A percentile compares a stretch with the other conserved stretches of the same genome.
These are phyloP conservation scores for Anticlea derivata DNA, from an alignment of 2,888 invertebrate genomes.

Conservation along the genomic window DNA sequence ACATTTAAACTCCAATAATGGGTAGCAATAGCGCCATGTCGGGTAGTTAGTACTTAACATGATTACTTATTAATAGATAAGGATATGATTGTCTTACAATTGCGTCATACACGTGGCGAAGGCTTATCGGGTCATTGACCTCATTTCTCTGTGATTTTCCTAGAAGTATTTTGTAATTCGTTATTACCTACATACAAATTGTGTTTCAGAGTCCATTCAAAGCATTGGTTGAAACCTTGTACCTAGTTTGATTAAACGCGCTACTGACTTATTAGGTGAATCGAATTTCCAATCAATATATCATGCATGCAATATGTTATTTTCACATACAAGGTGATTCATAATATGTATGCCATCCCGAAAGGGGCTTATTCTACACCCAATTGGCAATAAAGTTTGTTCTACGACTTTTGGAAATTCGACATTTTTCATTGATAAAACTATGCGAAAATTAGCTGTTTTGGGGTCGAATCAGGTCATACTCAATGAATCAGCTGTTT, in stretches of 20 bases:
- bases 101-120: slow-evolving; percentile 46
- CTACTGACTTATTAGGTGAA: not conserved
- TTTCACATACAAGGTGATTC: not conserved
- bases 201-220: not conserved
- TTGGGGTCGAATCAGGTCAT: no score
- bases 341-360: no score
- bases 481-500: no score
- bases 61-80: slow-evolving; percentile 39
- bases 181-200: not conserved
- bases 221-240: no score
- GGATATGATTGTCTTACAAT: slow-evolving; percentile 47
- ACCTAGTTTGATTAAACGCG: not conserved
- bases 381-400: no score
- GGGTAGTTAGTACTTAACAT: slow-evolving; percentile 38
- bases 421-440: no score
- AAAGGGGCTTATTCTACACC: no score
- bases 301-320: not conserved
- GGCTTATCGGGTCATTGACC: slow-evolving; percentile 46
- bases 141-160: slow-evolving; percentile 26
- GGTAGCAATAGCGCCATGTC: not conserved
- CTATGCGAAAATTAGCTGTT: no score
- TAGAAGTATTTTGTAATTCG: not conserved
- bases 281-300: not conserved
- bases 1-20: no score
- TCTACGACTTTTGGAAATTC: no score